A percentile compares a stretch with the other conserved stretches of the same genome.
Evolutionary conservation across 2,113 vertebrate genomes (phyloP).

Genomic region (Psilopogon haemacephalus): DNA sequence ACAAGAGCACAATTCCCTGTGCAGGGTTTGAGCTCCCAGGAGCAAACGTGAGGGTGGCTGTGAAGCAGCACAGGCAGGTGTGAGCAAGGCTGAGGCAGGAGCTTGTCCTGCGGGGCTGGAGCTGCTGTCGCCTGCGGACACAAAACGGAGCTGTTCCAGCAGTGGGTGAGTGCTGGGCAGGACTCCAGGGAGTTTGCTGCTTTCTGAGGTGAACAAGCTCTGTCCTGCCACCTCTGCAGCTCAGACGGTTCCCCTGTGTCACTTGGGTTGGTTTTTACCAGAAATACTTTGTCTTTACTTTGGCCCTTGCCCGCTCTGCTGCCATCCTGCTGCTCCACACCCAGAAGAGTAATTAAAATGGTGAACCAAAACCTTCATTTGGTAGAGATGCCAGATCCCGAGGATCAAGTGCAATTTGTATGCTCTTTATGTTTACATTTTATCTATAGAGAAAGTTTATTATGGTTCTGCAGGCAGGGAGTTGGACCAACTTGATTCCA

Average conservation of each 20-base stretch:
- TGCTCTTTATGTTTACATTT: conserved; percentile 49
- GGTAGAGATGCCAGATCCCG: neutral
- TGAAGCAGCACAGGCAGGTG: neutral
- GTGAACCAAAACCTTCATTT: neutral
- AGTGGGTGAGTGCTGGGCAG: rapidly evolving
- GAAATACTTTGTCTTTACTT: neutral
- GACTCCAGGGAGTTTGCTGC: neutral
- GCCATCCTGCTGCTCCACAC: neutral
- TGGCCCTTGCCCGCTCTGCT: neutral
- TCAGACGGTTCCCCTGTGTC: neutral
- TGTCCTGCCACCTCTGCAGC: neutral
- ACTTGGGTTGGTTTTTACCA: neutral
- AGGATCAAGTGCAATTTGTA: conserved; percentile 53
- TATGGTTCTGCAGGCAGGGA: neutral
- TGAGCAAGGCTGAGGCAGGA: neutral
- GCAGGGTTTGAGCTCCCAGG: neutral
- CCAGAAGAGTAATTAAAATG: neutral
- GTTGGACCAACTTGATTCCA: neutral
- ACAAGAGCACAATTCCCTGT: neutral
- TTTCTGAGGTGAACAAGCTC: neutral
- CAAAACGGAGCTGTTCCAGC: neutral
- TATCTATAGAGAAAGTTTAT: neutral
- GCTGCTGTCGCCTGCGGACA: rapidly evolving
- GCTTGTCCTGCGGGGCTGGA: rapidly evolving
- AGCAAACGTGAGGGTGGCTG: rapidly evolving